Percentiles rank a stretch among this genome's conserved stretches.
Evolutionary conservation across 2,888 invertebrate species (phyloP).

Genomic region (Eupithecia inturbata): DNA sequence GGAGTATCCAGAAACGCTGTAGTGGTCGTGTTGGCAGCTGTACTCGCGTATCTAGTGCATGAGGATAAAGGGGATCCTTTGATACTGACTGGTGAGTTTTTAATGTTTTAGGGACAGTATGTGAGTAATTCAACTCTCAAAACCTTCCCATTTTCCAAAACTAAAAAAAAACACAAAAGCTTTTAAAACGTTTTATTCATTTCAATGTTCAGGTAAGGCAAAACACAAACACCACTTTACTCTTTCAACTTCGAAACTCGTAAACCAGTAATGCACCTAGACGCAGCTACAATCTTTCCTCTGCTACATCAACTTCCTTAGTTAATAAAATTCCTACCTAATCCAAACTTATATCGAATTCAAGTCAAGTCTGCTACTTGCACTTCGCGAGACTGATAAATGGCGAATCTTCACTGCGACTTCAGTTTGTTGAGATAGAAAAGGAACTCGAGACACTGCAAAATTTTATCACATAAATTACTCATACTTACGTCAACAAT

Average conservation of each 20-base stretch:
- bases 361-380: conserved; percentile 38
- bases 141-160: background rate
- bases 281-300: conserved; percentile 37
- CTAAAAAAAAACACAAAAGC: background rate
- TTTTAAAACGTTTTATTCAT: conserved; percentile 2
- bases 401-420: conserved; percentile 36
- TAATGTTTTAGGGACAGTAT: background rate
- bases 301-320: conserved; percentile 37
- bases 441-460: conserved; percentile 30
- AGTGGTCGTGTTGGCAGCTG: conserved; percentile 85
- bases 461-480: conserved; percentile 35
- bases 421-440: conserved; percentile 33
- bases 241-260: background rate
- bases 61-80: conserved; percentile 78
- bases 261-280: conserved; percentile 16
- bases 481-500: conserved; percentile 28
- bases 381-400: conserved; percentile 42
- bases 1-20: conserved; percentile 89
- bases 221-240: background rate
- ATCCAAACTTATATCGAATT: conserved; percentile 40
- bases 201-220: background rate
- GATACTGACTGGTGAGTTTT: conserved; percentile 83
- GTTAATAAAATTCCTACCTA: conserved; percentile 35
- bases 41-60: conserved; percentile 83
- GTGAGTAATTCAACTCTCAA: background rate